Conservation (phyloP, 2,113 vertebrate genomes). For the Sterna hirundo region DNA sequence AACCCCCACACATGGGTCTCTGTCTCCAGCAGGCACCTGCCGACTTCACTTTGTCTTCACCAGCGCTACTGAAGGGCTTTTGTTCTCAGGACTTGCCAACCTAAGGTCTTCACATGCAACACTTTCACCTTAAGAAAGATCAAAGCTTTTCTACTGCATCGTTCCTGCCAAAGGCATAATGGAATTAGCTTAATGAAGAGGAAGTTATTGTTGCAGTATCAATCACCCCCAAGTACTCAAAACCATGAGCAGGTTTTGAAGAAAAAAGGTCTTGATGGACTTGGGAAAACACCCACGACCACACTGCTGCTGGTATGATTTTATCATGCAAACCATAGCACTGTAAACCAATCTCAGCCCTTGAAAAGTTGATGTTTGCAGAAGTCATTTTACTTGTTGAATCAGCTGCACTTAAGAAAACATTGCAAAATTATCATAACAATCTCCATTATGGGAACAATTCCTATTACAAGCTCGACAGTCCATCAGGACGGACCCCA, state of each 20-base stretch:
- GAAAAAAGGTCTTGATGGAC: background rate
- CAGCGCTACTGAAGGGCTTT: no score
- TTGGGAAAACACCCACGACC: background rate
- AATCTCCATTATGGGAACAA: background rate
- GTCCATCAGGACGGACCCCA: background rate
- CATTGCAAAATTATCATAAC: background rate
- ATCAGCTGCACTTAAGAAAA: background rate
- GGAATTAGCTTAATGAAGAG: background rate
- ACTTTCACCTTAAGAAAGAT: background rate
- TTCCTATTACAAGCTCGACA: background rate
- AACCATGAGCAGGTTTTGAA: background rate
- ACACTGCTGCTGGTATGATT: background rate
- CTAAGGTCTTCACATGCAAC: background rate
- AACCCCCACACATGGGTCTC: background rate
- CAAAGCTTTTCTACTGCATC: background rate
- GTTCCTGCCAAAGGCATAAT: background rate
- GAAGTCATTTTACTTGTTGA: background rate
- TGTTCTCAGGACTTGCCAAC: background rate
- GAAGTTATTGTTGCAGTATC: background rate
- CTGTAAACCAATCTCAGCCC: background rate
- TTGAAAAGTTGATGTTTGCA: background rate
- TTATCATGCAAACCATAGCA: background rate
- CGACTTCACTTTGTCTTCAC: rapidly evolving
- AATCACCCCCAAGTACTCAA: background rate
- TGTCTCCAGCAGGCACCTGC: background rate